phyloP scores from a whole-genome alignment of 2,888 invertebrate species.

The Brenthis ino region DNA sequence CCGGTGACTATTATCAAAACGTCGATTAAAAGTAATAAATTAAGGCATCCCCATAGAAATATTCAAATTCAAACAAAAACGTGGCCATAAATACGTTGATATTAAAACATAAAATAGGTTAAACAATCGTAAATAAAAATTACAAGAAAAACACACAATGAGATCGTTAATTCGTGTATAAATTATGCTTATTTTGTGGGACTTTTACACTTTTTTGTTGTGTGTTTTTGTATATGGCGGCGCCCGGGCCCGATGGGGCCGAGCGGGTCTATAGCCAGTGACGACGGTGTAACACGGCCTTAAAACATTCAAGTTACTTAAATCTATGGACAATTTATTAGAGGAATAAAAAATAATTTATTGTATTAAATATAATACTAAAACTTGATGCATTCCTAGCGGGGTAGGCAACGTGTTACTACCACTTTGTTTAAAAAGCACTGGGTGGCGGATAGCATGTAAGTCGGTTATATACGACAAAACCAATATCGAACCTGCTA shows the following conservation, averaged over 20 bases:
- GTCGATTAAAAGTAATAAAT: conserved; percentile 65
- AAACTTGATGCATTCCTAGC: no score
- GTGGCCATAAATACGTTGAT: conserved; percentile 70
- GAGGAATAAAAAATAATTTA: no score
- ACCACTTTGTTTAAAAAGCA: no score
- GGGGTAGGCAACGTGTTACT: no score
- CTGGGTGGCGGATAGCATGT: no score
- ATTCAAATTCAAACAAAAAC: conserved; percentile 56
- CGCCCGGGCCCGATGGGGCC: conserved; percentile 52
- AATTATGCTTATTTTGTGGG: conserved; percentile 77
- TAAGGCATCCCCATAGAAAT: conserved; percentile 59
- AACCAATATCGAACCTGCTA: no score
- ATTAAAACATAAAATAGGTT: conserved; percentile 81
- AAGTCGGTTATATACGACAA: no score
- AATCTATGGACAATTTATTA: no score
- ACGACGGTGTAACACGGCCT: no score
- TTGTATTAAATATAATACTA: no score
- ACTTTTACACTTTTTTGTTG: conserved; percentile 59
- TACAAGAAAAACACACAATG: conserved; percentile 76
- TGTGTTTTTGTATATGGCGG: conserved; percentile 67
- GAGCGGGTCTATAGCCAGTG: no score
- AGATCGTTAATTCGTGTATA: conserved; percentile 74
- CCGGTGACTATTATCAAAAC: conserved; percentile 55
- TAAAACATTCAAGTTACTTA: no score
- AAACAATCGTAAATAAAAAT: conserved; percentile 82